Conservation (phyloP, 2,888 invertebrate species). For the Drosophila vallismaia region DNA sequence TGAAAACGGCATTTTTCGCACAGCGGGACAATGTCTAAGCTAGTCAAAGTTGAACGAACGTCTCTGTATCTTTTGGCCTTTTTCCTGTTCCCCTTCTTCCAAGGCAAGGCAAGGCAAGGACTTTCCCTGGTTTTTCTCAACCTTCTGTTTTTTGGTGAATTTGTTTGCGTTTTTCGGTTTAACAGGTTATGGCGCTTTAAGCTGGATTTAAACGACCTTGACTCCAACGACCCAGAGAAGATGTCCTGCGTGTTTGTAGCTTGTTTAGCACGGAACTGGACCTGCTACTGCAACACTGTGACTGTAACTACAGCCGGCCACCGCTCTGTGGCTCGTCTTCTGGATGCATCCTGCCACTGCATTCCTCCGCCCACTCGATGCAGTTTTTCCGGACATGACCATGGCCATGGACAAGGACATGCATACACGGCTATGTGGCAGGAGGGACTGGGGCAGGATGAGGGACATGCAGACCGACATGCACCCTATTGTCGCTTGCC, state of each 20-base stretch:
- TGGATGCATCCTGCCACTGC: constrained; percentile 40
- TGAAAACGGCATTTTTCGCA: constrained; percentile 56
- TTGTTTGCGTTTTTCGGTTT: constrained; percentile 28
- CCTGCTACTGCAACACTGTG: constrained; percentile 20
- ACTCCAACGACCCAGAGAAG: constrained; percentile 33
- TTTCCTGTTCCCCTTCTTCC: constrained; percentile 9
- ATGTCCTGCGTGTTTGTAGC: constrained; percentile 36
- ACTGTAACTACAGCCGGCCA: constrained; percentile 1
- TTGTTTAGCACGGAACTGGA: constrained; percentile 27
- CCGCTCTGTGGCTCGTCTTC: constrained; percentile 44
- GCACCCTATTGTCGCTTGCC: constrained; percentile 45
- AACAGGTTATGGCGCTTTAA: constrained; percentile 22
- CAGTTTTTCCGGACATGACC: constrained; percentile 30
- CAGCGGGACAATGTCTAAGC: constrained; percentile 63
- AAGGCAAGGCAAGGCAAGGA: not conserved
- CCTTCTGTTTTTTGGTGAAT: constrained; percentile 35
- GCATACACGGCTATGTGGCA: not conserved
- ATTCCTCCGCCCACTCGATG: constrained; percentile 17
- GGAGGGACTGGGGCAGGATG: constrained; percentile 6
- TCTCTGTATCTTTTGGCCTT: constrained; percentile 36
- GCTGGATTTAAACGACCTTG: constrained; percentile 39
- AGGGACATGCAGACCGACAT: constrained; percentile 33
- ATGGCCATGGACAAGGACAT: constrained; percentile 15
- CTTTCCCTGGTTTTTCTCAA: constrained; percentile 22
- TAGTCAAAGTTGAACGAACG: constrained; percentile 69